Percentiles rank a stretch among this genome's conserved stretches.
phyloP scores from a whole-genome alignment of 1,140 invertebrate genomes.

The Aradophagus sp. region DNA sequence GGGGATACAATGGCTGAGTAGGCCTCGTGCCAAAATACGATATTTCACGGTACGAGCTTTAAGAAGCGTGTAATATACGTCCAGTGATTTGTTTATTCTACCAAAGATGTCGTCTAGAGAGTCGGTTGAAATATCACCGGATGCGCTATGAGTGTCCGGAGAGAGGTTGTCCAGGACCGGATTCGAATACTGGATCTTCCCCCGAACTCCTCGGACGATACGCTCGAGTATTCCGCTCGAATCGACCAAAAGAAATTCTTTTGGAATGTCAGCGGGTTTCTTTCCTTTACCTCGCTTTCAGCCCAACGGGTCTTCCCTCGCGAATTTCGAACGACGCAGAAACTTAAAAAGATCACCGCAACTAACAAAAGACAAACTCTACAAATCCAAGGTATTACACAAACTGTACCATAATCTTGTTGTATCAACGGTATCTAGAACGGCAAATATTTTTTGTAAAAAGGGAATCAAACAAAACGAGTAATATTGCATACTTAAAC shows the following conservation, averaged over 20 bases:
- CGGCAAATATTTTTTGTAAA: constrained; percentile 15
- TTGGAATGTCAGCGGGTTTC: constrained; percentile 58
- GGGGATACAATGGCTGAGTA: constrained; percentile 41
- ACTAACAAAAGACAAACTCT: constrained; percentile 47
- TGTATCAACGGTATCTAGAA: constrained; percentile 26
- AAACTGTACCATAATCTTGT: constrained; percentile 45
- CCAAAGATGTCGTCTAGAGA: constrained; percentile 53
- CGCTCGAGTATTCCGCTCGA: constrained; percentile 55
- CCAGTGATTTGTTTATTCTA: constrained; percentile 66
- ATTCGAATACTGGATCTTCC: constrained; percentile 59
- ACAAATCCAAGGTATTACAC: constrained; percentile 19
- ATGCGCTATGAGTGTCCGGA: constrained; percentile 60
- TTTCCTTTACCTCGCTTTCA: constrained; percentile 39
- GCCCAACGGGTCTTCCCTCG: constrained; percentile 50
- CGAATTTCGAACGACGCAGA: constrained; percentile 50
- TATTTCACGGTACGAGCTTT: constrained; percentile 62
- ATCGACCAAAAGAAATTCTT: constrained; percentile 60
- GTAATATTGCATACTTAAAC: too few relatives aligned
- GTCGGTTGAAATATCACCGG: constrained; percentile 63
- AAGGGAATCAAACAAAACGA: too few relatives aligned
- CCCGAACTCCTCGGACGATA: constrained; percentile 45
- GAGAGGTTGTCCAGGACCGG: constrained; percentile 56
- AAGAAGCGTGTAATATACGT: constrained; percentile 68
- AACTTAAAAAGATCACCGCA: constrained; percentile 39
- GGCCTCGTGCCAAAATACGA: constrained; percentile 67